Conservation (phyloP, 2,113 vertebrate genomes). For the Silurus asotus region DNA sequence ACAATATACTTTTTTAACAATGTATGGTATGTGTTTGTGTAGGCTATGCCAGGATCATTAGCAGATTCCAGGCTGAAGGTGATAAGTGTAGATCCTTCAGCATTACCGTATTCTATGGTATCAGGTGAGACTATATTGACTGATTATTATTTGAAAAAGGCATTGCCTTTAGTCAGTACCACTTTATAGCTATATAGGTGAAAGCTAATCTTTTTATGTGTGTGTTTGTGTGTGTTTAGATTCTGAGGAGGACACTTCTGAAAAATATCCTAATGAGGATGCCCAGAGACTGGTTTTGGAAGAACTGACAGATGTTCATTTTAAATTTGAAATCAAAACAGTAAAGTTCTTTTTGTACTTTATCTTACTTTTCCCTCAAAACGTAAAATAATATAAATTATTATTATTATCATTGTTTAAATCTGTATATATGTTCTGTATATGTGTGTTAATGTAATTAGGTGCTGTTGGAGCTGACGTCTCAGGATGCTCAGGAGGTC, state of each 20-base stretch:
- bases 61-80: slow-evolving; percentile 61
- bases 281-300: slow-evolving; percentile 62
- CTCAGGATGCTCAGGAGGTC: slow-evolving; percentile 79
- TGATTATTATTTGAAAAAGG: not conserved
- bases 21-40: not conserved
- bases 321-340: slow-evolving; percentile 92
- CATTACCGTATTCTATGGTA: slow-evolving; percentile 71
- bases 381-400: too few relatives aligned
- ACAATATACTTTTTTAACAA: not conserved
- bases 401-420: too few relatives aligned
- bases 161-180: not conserved
- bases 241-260: slow-evolving; percentile 69
- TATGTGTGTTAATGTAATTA: slow-evolving; percentile 55
- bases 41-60: slow-evolving; percentile 51
- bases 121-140: slow-evolving; percentile 73
- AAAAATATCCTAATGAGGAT: slow-evolving; percentile 64
- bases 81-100: slow-evolving; percentile 57
- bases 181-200: too few relatives aligned
- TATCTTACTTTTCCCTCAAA: not conserved
- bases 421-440: slow-evolving; percentile 2
- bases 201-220: not conserved
- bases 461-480: slow-evolving; percentile 88
- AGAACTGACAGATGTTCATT: slow-evolving; percentile 83
- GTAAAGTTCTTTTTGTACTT: slow-evolving; percentile 60
- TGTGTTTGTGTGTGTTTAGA: slow-evolving; percentile 56